phyloP scores from a whole-genome alignment of 2,888 invertebrate species.

The Acanthococcus lagerstroemiae region DNA sequence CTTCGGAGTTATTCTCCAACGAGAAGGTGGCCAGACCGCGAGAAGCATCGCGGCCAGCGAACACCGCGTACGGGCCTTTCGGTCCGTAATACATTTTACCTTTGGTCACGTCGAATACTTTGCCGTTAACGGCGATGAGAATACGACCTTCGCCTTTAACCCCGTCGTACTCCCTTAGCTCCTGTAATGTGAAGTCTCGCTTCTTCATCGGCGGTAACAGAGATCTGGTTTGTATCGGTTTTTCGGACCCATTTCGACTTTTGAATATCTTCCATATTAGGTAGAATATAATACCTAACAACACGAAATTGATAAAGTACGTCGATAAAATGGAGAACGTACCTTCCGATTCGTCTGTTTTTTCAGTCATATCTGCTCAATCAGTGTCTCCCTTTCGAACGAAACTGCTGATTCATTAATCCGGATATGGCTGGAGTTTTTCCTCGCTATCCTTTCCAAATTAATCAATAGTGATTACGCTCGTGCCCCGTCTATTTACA shows the following conservation, averaged over 20 bases:
- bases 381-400: too few species aligned
- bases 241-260: slow-evolving; percentile 42
- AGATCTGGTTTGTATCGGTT: slow-evolving; percentile 44
- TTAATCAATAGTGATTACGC: too few species aligned
- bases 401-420: too few species aligned
- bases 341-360: too few species aligned
- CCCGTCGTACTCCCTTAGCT: slow-evolving; percentile 79
- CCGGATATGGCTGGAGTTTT: too few species aligned
- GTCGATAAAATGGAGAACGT: slow-evolving; percentile 2
- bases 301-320: slow-evolving; percentile 50
- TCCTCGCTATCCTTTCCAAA: too few species aligned
- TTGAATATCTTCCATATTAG: slow-evolving; percentile 65
- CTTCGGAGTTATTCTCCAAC: slow-evolving; percentile 54
- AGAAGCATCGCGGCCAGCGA: slow-evolving; percentile 92
- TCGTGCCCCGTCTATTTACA: too few species aligned
- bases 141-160: slow-evolving; percentile 76
- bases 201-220: slow-evolving; percentile 68
- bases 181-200: slow-evolving; percentile 79
- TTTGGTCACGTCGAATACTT: slow-evolving; percentile 86
- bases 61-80: slow-evolving; percentile 86
- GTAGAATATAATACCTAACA: slow-evolving; percentile 58
- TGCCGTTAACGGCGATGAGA: slow-evolving; percentile 85
- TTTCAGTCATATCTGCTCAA: too few species aligned
- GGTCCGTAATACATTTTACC: slow-evolving; percentile 89
- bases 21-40: slow-evolving; percentile 89